A percentile compares a stretch with the other conserved stretches of the same genome.
These are phyloP conservation scores for Paratilapia polleni DNA, from an alignment of 2,113 vertebrate genomes.

Conservation along the genomic window DNA sequence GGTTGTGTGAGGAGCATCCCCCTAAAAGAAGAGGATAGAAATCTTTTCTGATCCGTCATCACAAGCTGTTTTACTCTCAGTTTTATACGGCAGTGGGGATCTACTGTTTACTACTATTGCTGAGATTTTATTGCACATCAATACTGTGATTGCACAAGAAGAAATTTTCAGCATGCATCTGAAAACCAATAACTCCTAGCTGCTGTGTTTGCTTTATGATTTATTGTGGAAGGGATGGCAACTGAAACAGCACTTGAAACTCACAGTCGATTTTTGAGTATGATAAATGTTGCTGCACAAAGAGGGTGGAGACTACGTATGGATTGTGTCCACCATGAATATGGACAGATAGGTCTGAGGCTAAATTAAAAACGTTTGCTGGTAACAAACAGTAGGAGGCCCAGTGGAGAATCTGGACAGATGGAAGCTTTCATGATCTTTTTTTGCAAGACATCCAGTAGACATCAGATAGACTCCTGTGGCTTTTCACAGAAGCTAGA, in stretches of 20 bases:
- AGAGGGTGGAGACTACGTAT: not conserved
- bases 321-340: not conserved
- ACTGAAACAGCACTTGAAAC: conserved; percentile 5
- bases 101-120: conserved; percentile 12
- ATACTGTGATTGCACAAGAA: not conserved
- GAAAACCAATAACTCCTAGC: not conserved
- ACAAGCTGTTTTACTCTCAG: not conserved
- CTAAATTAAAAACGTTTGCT: not conserved
- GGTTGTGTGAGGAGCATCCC: not conserved
- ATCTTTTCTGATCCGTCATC: conserved; percentile 20
- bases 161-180: not conserved
- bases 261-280: not conserved
- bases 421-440: not conserved
- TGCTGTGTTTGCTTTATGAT: not conserved
- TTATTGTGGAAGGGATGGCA: not conserved
- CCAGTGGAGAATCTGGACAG: not conserved
- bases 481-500: not conserved
- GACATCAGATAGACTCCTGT: not conserved
- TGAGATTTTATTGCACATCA: not conserved
- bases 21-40: not conserved
- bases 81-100: not conserved
- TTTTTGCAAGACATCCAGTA: not conserved
- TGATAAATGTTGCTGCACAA: not conserved
- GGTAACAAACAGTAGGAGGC: not conserved
- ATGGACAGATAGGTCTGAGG: not conserved